Percentiles rank a stretch among this genome's conserved stretches.
phyloP scores from a whole-genome alignment of 2,797 vertebrate genomes.

The Scomberomorus guttatus region DNA sequence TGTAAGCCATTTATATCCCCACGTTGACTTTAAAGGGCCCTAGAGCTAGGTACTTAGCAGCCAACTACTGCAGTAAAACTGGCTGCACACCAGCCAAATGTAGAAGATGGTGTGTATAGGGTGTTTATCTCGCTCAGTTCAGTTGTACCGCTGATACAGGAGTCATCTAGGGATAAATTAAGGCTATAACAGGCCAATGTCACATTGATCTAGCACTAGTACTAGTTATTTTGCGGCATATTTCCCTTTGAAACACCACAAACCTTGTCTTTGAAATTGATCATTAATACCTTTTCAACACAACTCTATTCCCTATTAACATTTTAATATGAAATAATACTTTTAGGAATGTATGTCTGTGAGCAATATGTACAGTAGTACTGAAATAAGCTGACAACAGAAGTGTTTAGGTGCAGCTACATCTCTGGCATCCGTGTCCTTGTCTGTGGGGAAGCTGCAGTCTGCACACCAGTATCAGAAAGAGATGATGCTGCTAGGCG shows the following conservation, averaged over 20 bases:
- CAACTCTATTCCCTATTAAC: background rate
- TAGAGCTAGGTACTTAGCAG: background rate
- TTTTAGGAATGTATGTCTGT: background rate
- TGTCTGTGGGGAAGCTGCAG: conserved; percentile 14
- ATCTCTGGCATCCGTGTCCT: conserved; percentile 8
- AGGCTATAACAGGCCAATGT: background rate
- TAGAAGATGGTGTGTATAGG: background rate
- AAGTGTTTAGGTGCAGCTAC: background rate
- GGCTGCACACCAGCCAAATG: background rate
- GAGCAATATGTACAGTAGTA: background rate
- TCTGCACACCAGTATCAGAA: background rate
- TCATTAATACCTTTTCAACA: too few species aligned
- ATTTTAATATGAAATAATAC: background rate
- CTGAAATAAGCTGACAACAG: background rate
- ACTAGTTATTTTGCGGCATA: background rate
- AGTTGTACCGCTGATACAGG: background rate
- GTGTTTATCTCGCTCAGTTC: background rate
- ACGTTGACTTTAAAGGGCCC: background rate
- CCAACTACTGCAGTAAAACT: background rate
- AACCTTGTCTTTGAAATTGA: background rate
- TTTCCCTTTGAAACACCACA: background rate
- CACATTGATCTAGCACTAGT: background rate
- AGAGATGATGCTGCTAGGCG: background rate
- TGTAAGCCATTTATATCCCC: conserved; percentile 8
- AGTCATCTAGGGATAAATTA: background rate